Evolutionary conservation across 2,797 vertebrate genomes (phyloP).

Genomic region (Tapirus indicus): DNA sequence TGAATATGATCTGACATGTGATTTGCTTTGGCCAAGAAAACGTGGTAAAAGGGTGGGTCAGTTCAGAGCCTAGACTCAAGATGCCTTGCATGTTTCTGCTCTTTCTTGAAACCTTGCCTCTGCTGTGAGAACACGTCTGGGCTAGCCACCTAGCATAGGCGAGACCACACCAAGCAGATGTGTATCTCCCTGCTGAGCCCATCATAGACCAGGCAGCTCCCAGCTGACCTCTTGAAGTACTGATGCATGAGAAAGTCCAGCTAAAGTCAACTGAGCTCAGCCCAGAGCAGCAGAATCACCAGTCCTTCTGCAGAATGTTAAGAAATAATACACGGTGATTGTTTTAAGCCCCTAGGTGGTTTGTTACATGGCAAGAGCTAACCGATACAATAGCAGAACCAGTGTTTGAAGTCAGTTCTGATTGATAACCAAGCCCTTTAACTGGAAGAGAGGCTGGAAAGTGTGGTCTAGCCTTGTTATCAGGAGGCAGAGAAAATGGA

Average conservation of each 20-base stretch:
- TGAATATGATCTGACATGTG: neutral
- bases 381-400: neutral
- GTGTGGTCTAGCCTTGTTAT: no score
- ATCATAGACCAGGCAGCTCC: neutral
- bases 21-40: neutral
- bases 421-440: neutral
- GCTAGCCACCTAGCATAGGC: neutral
- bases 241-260: neutral
- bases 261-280: neutral
- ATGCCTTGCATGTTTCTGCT: neutral
- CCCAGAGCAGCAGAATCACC: neutral
- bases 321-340: neutral
- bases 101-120: neutral
- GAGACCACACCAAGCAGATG: neutral
- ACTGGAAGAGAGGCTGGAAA: neutral
- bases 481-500: neutral
- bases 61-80: neutral
- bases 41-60: neutral
- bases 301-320: neutral
- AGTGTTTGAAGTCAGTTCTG: neutral
- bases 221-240: neutral
- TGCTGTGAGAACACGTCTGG: neutral
- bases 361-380: neutral
- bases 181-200: neutral
- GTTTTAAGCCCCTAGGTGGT: neutral